Evolutionary conservation across 2,888 invertebrate genomes (phyloP).

Genomic region (Phymatocera aterrima): DNA sequence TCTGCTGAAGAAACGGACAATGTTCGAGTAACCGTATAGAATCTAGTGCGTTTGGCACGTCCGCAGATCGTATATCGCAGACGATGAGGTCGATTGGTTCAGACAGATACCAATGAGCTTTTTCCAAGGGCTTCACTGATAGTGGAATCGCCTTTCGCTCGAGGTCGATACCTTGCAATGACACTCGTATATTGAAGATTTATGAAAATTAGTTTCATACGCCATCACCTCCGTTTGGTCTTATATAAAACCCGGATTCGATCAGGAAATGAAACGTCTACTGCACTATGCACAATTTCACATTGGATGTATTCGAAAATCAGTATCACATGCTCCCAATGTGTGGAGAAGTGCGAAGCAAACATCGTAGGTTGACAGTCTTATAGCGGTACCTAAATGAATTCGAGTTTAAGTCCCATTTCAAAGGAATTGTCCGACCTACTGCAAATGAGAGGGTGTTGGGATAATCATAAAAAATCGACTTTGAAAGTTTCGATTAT

Average conservation of each 20-base stretch:
- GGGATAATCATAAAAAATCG: neutral
- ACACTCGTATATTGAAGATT: neutral
- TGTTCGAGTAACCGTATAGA: neutral
- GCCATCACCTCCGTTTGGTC: too few relatives aligned
- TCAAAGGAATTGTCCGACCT: too few relatives aligned
- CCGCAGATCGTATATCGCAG: neutral
- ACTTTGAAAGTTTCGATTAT: neutral
- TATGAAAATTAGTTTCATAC: neutral
- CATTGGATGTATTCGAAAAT: too few relatives aligned
- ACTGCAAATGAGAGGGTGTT: neutral
- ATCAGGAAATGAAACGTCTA: too few relatives aligned
- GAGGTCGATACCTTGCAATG: neutral
- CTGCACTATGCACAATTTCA: too few relatives aligned
- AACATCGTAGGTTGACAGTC: too few relatives aligned
- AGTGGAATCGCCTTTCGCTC: conserved; percentile 12
- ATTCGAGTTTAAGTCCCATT: too few relatives aligned
- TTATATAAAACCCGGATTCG: too few relatives aligned
- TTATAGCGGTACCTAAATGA: too few relatives aligned
- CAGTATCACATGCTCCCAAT: too few relatives aligned
- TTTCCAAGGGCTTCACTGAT: neutral
- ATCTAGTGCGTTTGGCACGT: neutral
- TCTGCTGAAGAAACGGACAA: neutral
- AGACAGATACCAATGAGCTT: neutral
- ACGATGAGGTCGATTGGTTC: neutral
- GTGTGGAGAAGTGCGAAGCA: too few relatives aligned